phyloP scores from a whole-genome alignment of 2,797 vertebrate species.

The Cossypha polioptera region DNA sequence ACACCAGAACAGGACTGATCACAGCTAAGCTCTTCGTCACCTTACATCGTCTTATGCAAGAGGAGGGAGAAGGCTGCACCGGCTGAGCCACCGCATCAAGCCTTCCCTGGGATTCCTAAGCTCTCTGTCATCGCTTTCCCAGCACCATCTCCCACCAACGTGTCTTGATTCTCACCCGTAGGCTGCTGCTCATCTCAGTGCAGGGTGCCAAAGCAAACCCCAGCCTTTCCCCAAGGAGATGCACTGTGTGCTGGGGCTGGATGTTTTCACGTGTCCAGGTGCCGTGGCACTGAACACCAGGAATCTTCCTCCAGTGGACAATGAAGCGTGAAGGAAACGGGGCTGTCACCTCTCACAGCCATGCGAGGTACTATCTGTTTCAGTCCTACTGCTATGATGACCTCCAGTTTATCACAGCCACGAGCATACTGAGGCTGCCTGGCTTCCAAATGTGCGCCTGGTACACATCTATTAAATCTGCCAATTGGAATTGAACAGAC shows the following conservation, averaged over 20 bases:
- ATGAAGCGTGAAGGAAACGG: background rate
- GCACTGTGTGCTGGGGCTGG: fast-evolving
- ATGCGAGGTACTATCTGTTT: background rate
- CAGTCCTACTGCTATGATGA: background rate
- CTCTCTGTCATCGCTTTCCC: background rate
- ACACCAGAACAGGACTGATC: background rate
- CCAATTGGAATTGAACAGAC: background rate
- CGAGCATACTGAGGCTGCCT: background rate
- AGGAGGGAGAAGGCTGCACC: background rate
- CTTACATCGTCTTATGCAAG: background rate
- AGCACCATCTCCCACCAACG: background rate
- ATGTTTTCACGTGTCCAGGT: background rate
- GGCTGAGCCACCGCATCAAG: background rate
- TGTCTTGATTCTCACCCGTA: background rate
- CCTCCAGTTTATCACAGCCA: fast-evolving
- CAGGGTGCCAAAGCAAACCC: conserved; percentile 8
- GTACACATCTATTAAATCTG: background rate
- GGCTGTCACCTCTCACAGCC: background rate
- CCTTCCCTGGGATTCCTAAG: conserved; percentile 42
- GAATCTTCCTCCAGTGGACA: background rate
- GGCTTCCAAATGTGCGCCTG: background rate
- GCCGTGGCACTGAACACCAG: fast-evolving
- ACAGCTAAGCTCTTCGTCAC: background rate
- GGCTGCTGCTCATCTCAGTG: background rate
- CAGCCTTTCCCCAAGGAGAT: background rate